phyloP scores from a whole-genome alignment of 2,113 vertebrate species.

The Hippopotamus amphibius region DNA sequence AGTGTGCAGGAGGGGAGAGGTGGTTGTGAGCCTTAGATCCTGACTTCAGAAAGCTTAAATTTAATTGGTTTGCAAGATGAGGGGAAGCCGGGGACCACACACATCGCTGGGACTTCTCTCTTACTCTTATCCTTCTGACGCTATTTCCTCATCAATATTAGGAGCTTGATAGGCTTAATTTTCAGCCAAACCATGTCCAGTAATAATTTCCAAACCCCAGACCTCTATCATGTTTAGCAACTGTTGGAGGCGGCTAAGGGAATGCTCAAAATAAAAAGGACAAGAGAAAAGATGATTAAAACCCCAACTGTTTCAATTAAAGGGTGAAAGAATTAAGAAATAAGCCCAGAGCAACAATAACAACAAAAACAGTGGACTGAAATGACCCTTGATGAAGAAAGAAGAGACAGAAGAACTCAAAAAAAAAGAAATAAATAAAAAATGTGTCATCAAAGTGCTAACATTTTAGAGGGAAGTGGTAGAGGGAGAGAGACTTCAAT shows the following conservation, averaged over 20 bases:
- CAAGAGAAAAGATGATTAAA: not conserved
- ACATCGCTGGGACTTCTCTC: not conserved
- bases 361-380: not conserved
- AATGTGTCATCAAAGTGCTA: not conserved
- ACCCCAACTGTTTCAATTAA: not conserved
- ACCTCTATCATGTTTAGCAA: not conserved
- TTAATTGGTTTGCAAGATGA: not conserved
- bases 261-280: not conserved
- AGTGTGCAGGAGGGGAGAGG: accelerated
- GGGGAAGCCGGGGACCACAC: not conserved
- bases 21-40: accelerated
- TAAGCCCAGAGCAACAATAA: not conserved
- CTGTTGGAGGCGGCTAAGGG: not conserved
- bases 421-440: not conserved
- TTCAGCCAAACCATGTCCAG: not conserved
- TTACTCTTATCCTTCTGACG: not conserved
- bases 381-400: not conserved
- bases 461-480: accelerated
- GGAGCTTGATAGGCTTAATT: not conserved
- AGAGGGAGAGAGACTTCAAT: not conserved
- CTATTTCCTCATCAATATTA: not conserved
- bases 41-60: not conserved
- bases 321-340: slow-evolving; percentile 12
- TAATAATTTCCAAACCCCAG: not conserved
- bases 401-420: not conserved